Conservation (phyloP, 2,888 invertebrate genomes). For the Ennomos quercinarius region DNA sequence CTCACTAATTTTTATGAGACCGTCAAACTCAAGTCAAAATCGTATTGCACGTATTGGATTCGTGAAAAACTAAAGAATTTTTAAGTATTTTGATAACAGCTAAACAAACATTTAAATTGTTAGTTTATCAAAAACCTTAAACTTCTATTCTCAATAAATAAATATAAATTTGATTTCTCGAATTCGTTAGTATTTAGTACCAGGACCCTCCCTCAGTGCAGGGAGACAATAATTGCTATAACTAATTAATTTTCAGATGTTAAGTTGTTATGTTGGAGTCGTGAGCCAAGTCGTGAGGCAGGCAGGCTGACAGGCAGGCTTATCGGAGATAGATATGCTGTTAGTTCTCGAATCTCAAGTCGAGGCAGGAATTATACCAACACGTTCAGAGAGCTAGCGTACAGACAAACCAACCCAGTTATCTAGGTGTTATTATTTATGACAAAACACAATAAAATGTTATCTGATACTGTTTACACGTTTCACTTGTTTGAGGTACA, state of each 20-base stretch:
- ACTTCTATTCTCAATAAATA: too few species aligned
- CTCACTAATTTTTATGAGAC: not conserved
- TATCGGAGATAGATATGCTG: constrained; percentile 48
- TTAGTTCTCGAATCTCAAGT: constrained; percentile 47
- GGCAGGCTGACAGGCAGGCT: constrained; percentile 47
- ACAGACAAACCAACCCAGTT: constrained; percentile 3
- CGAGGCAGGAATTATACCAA: constrained; percentile 23
- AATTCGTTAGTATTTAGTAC: not conserved
- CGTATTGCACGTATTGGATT: constrained; percentile 6
- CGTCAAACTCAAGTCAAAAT: not conserved
- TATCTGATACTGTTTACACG: not conserved
- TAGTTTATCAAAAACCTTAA: too few species aligned
- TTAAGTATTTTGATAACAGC: too few species aligned
- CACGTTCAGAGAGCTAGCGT: constrained; percentile 10
- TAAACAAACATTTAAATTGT: too few species aligned
- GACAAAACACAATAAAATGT: not conserved
- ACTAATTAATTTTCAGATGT: constrained; percentile 70
- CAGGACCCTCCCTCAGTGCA: constrained; percentile 22
- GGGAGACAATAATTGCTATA: constrained; percentile 56
- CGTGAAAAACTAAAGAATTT: constrained; percentile 4
- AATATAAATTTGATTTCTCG: too few species aligned
- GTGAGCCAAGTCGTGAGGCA: constrained; percentile 63
- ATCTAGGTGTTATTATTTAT: constrained; percentile 1
- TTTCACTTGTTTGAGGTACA: constrained; percentile 13
- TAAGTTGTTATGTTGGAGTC: constrained; percentile 62